Evolutionary conservation across 1,140 invertebrate genomes (phyloP).

Genomic region (Penaeus indicus): DNA sequence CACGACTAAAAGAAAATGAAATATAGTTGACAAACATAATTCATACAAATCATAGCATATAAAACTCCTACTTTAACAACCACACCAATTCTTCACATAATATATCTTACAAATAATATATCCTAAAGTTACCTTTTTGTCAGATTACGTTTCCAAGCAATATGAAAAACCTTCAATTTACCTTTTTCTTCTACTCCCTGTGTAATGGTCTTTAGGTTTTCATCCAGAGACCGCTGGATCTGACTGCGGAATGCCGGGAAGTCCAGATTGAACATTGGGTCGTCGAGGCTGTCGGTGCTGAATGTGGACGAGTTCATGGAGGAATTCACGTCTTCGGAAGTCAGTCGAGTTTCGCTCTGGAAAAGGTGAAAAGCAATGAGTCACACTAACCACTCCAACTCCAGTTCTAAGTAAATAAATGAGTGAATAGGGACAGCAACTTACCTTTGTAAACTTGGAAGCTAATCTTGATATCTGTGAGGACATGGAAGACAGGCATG

Average conservation of each 20-base stretch:
- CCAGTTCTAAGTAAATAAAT: too few relatives aligned
- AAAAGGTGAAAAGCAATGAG: background rate
- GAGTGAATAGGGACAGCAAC: background rate
- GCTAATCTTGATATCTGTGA: conserved; percentile 31
- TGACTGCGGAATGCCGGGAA: conserved; percentile 36
- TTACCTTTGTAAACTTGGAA: conserved; percentile 42
- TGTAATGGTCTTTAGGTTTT: conserved; percentile 23
- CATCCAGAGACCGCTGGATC: conserved; percentile 34
- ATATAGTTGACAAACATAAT: too few relatives aligned
- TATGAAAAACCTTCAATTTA: too few relatives aligned
- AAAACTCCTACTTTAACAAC: too few relatives aligned
- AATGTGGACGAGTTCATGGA: conserved; percentile 42
- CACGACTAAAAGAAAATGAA: too few relatives aligned
- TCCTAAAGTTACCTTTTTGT: too few relatives aligned
- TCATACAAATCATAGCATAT: too few relatives aligned
- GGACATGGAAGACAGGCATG: conserved; percentile 29
- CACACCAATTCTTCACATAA: too few relatives aligned
- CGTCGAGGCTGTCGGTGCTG: conserved; percentile 46
- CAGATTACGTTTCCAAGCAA: too few relatives aligned
- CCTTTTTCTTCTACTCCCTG: conserved; percentile 17
- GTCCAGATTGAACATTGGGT: conserved; percentile 31
- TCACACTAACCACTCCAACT: too few relatives aligned
- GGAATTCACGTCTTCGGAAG: conserved; percentile 30
- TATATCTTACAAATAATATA: too few relatives aligned
- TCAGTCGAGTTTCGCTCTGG: conserved; percentile 17